These are phyloP conservation scores for Dusona sp. DNA, from an alignment of 2,888 invertebrate species.

Conservation along the genomic window DNA sequence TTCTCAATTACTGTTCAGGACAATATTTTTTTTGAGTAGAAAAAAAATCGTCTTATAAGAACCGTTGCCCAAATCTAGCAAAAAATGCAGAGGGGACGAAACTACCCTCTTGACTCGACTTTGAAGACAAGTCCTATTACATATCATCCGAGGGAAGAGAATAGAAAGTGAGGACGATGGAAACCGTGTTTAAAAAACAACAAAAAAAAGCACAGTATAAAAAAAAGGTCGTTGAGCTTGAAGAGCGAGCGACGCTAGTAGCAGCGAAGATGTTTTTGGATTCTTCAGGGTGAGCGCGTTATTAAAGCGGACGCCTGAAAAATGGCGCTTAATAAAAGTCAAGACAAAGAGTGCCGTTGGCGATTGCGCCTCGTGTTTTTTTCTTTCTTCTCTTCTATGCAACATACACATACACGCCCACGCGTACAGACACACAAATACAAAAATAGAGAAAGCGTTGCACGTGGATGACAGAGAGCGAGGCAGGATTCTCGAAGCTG, in stretches of 20 bases:
- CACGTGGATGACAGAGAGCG: too few species aligned
- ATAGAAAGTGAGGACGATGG: not conserved
- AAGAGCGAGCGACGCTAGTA: constrained; percentile 38
- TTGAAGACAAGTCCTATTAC: not conserved
- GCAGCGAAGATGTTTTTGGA: constrained; percentile 54
- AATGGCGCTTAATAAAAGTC: constrained; percentile 76
- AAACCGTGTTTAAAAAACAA: not conserved
- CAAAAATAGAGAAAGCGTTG: constrained; percentile 8
- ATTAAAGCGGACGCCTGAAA: constrained; percentile 77
- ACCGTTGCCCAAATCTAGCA: too few species aligned
- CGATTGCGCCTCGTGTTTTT: constrained; percentile 70
- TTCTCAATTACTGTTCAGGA: too few species aligned
- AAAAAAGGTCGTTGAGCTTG: constrained; percentile 35
- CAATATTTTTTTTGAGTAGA: too few species aligned
- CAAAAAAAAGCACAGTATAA: too few species aligned
- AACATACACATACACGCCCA: not conserved
- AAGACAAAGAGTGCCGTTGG: constrained; percentile 75
- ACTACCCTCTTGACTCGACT: not conserved
- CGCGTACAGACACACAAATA: constrained; percentile 8
- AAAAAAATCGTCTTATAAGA: too few species aligned
- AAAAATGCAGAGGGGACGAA: not conserved
- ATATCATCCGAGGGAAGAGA: not conserved
- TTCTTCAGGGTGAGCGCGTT: constrained; percentile 67
- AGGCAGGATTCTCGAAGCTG: too few species aligned
- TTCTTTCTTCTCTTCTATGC: not conserved